Conservation (phyloP, 2,113 vertebrate genomes). For the Coreoperca whiteheadi region DNA sequence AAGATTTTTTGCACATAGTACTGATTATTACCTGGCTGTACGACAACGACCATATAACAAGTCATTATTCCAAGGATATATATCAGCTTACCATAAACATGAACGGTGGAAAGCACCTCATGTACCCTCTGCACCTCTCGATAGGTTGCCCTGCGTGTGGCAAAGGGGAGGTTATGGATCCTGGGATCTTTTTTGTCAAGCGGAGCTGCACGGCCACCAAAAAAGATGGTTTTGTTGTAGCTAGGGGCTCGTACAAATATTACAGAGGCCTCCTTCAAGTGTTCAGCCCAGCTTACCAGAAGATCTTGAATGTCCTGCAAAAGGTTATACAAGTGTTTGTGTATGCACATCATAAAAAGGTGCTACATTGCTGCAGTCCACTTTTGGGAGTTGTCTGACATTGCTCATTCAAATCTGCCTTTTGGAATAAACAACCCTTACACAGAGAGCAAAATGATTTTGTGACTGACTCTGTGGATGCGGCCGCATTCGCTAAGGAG, state of each 20-base stretch:
- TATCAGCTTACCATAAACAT: slow-evolving; percentile 87
- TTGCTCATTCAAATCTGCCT: background rate
- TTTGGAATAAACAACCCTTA: background rate
- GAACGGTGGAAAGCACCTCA: slow-evolving; percentile 84
- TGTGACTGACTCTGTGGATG: background rate
- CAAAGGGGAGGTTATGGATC: slow-evolving; percentile 88
- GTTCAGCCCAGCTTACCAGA: slow-evolving; percentile 87
- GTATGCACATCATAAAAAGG: background rate
- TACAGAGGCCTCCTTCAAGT: slow-evolving; percentile 85
- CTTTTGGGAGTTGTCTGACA: background rate
- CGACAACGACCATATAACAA: slow-evolving; percentile 16
- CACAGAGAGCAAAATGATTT: background rate
- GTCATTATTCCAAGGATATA: slow-evolving; percentile 35
- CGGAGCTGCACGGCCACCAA: slow-evolving; percentile 82
- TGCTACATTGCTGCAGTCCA: background rate
- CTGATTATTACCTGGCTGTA: slow-evolving; percentile 36
- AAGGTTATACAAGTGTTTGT: background rate
- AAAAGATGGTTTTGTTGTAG: slow-evolving; percentile 88
- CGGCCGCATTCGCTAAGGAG: too few species aligned
- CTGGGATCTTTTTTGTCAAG: slow-evolving; percentile 86
- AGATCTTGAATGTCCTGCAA: slow-evolving; percentile 93
- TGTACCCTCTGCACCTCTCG: slow-evolving; percentile 89
- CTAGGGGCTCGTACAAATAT: slow-evolving; percentile 89
- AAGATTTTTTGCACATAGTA: slow-evolving; percentile 35
- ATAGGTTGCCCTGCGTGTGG: slow-evolving; percentile 93